Percentiles rank a stretch among this genome's conserved stretches.
Conservation (phyloP, 2,113 vertebrate genomes). For the Menidia beryllina region DNA sequence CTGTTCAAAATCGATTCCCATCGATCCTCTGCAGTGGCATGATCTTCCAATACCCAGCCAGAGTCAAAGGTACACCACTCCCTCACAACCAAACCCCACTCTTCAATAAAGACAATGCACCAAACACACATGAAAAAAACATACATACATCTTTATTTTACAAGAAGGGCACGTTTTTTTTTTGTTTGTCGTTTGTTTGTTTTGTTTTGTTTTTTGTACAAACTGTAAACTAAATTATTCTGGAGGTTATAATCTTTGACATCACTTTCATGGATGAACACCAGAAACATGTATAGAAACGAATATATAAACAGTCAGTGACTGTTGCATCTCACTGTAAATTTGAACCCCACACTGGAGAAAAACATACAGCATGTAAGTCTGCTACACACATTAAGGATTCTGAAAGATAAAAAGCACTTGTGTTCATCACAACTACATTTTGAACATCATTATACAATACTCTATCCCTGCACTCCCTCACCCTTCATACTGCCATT, state of each 20-base stretch:
- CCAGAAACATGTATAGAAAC: slow-evolving; percentile 71
- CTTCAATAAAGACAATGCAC: slow-evolving; percentile 33
- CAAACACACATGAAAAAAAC: slow-evolving; percentile 41
- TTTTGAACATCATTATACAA: slow-evolving; percentile 81
- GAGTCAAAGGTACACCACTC: slow-evolving; percentile 36
- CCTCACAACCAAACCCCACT: background rate
- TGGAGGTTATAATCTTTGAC: slow-evolving; percentile 72
- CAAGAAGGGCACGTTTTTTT: slow-evolving; percentile 75
- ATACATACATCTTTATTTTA: slow-evolving; percentile 81
- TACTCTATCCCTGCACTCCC: slow-evolving; percentile 64
- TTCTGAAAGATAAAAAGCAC: slow-evolving; percentile 81
- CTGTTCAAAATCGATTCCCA: slow-evolving; percentile 70
- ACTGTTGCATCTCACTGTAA: slow-evolving; percentile 52
- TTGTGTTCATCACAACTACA: slow-evolving; percentile 82
- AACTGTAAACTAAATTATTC: slow-evolving; percentile 79
- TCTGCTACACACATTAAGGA: slow-evolving; percentile 77
- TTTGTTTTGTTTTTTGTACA: slow-evolving; percentile 65
- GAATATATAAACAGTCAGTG: slow-evolving; percentile 67
- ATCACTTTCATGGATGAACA: slow-evolving; percentile 75
- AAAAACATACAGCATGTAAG: slow-evolving; percentile 71
- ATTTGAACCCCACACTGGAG: slow-evolving; percentile 67
- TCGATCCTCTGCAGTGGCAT: slow-evolving; percentile 60
- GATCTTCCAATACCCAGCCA: slow-evolving; percentile 57
- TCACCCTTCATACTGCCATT: slow-evolving; percentile 55
- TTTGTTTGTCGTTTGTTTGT: background rate